A percentile compares a stretch with the other conserved stretches of the same genome.
phyloP scores from a whole-genome alignment of 2,888 invertebrate genomes.

The Drosophila meridiana region DNA sequence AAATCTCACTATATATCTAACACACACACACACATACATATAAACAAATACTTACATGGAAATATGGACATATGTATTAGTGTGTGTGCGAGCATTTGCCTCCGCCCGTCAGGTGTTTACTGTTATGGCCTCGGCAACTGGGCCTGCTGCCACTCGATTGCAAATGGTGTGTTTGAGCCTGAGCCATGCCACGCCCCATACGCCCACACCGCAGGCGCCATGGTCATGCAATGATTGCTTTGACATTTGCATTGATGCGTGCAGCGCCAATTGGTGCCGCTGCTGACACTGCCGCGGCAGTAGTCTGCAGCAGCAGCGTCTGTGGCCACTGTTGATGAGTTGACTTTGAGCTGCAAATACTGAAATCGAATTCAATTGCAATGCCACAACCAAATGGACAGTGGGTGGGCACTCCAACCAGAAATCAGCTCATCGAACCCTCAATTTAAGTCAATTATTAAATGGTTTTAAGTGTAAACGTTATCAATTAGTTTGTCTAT shows the following conservation, averaged over 20 bases:
- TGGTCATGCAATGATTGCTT: constrained; percentile 60
- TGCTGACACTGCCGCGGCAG: neutral
- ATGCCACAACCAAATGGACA: neutral
- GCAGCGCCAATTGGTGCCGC: constrained; percentile 20
- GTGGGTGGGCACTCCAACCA: neutral
- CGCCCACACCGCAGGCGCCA: constrained; percentile 12
- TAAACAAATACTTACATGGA: constrained; percentile 11
- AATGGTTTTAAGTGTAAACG: neutral
- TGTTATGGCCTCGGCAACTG: constrained; percentile 20
- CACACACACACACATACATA: constrained; percentile 14
- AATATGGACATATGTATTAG: constrained; percentile 11
- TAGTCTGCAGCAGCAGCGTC: neutral
- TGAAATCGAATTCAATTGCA: constrained; percentile 34
- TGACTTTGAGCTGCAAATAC: constrained; percentile 21
- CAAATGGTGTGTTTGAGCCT: constrained; percentile 43
- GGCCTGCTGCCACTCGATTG: constrained; percentile 48
- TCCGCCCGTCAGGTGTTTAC: constrained; percentile 44
- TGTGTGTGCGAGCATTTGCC: constrained; percentile 18
- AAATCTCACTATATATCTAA: constrained; percentile 61
- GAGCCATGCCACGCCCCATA: neutral
- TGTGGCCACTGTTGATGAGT: constrained; percentile 31
- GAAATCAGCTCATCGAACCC: neutral
- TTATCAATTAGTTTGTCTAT: neutral
- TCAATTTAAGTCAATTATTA: constrained; percentile 7
- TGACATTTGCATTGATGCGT: constrained; percentile 66